Base-by-base conservation (phyloP, 2,888 invertebrate genomes). In the Epirrhoe alternata region DNA sequence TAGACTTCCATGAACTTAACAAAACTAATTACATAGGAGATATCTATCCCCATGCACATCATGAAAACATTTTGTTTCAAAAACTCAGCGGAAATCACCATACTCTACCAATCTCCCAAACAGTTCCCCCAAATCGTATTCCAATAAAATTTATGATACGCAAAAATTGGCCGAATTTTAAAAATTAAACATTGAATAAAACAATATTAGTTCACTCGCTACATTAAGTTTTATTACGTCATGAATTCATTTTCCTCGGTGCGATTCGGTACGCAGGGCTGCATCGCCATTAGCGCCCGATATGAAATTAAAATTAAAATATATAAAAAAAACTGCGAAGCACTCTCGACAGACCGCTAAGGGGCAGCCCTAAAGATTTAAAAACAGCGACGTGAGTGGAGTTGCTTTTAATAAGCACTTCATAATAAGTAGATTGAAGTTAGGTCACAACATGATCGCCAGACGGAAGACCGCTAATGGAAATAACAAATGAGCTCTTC, bases 301-400 rank as follows among this genome's bases (percentile, higher is more conserved):
- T 92, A 92, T 93, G 91, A 93, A 92, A 92, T 92, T 92, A 91
- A 93, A 93, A 92, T 92, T 92, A 92, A 93, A 92, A 93, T 92
- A 92, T 89, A 92, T 89, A 92, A 92, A 92, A 92, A 92, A 92
- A 92, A 87, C 85, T 86, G 80, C 86, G 81, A 86, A 92, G 92
- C 80, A 89, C 92, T 85, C 91, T 93, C 87, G 76, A 89, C 88
- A 88, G 87, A 92, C 93, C 93, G 86, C 92, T 87, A 83, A 92
- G 92, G 90, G 92, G 86, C 88, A 92, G 81, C 91, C 92, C 92
- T 92, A 87, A 86, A 86, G 88, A 89, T 90, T 88, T 86, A 81
- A 82, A 73, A 68, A 78, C 83, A 88, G 62, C 63, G 74, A 78
- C 83, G 81, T 69, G 66, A 35, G 69, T 87, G 55, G 89, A 92